Evolutionary conservation across 1,140 invertebrate genomes (phyloP).

Genomic region (Bombus sylvicola): DNA sequence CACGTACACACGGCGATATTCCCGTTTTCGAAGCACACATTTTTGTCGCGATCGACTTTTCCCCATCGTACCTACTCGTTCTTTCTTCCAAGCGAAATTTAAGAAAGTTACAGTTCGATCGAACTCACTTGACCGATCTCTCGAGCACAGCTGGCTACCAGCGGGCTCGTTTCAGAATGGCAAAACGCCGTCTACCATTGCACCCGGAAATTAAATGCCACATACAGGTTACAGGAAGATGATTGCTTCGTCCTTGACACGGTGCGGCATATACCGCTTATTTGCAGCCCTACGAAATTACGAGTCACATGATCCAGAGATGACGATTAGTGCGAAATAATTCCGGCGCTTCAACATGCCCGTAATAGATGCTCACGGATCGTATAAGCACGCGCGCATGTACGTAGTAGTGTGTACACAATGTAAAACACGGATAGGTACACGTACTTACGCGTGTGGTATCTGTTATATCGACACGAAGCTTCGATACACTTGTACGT

Average conservation of each 20-base stretch:
- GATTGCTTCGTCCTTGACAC: neutral
- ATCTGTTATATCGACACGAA: neutral
- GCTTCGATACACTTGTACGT: slow-evolving; percentile 14
- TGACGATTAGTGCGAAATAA: slow-evolving; percentile 45
- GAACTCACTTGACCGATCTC: neutral
- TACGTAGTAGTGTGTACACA: neutral
- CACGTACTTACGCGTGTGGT: neutral
- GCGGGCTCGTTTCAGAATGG: neutral
- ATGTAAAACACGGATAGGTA: neutral
- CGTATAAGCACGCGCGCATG: neutral
- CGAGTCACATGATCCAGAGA: neutral
- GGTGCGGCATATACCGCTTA: neutral
- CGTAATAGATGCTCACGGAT: neutral
- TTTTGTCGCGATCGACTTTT: neutral
- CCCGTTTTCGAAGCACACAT: neutral
- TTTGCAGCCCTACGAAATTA: slow-evolving; percentile 17
- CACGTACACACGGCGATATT: neutral
- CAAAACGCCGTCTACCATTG: neutral
- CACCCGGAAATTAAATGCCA: neutral
- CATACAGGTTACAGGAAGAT: slow-evolving; percentile 8
- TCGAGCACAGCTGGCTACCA: neutral
- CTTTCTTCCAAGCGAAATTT: neutral
- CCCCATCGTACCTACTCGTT: neutral
- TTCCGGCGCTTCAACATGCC: neutral
- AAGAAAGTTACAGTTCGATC: neutral